These are phyloP conservation scores for Hydraecia micacea DNA, from an alignment of 2,888 invertebrate genomes.

Conservation along the genomic window DNA sequence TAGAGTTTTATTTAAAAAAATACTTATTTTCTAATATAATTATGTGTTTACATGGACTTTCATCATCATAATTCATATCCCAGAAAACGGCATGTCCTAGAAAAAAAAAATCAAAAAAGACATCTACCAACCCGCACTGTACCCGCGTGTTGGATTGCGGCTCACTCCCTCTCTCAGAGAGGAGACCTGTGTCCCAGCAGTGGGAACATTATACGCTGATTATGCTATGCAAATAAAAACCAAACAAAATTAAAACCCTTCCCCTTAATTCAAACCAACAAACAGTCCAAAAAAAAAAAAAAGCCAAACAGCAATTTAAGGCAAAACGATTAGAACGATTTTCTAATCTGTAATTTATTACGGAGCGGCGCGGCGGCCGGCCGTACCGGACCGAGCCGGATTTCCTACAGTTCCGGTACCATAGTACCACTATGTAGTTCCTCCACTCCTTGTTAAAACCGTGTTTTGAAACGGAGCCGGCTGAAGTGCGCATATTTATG, in stretches of 20 bases:
- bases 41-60: not conserved
- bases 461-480: constrained; percentile 59
- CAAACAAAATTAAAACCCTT: constrained; percentile 15
- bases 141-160: too few relatives aligned
- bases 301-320: constrained; percentile 59
- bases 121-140: too few relatives aligned
- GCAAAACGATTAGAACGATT: constrained; percentile 82
- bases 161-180: too few relatives aligned
- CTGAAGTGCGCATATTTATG: constrained; percentile 66
- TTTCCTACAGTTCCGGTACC: constrained; percentile 78
- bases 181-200: not conserved
- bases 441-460: constrained; percentile 59
- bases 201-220: not conserved
- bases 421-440: constrained; percentile 67
- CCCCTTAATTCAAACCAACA: constrained; percentile 26
- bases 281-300: constrained; percentile 36
- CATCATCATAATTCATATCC: not conserved
- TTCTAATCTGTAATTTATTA: constrained; percentile 88
- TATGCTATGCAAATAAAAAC: not conserved
- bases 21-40: not conserved
- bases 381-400: constrained; percentile 72
- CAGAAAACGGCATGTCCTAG: too few relatives aligned
- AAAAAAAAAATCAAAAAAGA: too few relatives aligned
- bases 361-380: constrained; percentile 72
- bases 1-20: not conserved